Conservation (phyloP, 2,888 invertebrate species). For the Sminthurinus aureus region DNA sequence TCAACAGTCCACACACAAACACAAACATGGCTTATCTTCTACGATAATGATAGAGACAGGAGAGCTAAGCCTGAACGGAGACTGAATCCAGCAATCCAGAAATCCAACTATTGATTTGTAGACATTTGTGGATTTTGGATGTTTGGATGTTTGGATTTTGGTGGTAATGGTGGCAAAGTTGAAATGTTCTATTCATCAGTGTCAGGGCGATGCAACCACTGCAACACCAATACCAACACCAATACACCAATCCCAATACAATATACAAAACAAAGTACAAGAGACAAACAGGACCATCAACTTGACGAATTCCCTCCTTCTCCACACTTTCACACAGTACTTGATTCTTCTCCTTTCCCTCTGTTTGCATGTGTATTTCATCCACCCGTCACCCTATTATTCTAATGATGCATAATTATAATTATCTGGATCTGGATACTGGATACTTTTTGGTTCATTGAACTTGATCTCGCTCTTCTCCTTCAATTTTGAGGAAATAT, state of each 20-base stretch:
- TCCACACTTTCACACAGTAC: no score
- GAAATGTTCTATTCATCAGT: slow-evolving; percentile 20
- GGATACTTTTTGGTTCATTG: not conserved
- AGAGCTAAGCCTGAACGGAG: not conserved
- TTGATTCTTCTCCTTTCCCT: not conserved
- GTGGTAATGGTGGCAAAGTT: not conserved
- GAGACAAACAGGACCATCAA: not conserved
- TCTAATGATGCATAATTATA: not conserved
- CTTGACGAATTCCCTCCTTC: not conserved
- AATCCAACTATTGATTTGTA: slow-evolving; percentile 1
- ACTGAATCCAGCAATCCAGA: not conserved
- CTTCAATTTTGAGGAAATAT: not conserved
- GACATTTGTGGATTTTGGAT: not conserved
- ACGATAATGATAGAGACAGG: no score
- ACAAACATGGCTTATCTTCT: no score
- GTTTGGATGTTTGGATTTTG: slow-evolving; percentile 9
- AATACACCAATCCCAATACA: not conserved
- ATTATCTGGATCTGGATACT: not conserved
- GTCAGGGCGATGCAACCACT: not conserved
- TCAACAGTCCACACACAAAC: no score
- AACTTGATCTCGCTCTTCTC: not conserved
- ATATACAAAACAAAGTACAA: no score
- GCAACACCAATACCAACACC: not conserved
- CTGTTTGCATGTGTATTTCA: not conserved
- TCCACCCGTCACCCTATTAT: slow-evolving; percentile 11